Evolutionary conservation across 2,888 invertebrate species (phyloP), one percentile per base, ranked within the genome.

Genomic region (Metopia argyrocephala): DNA sequence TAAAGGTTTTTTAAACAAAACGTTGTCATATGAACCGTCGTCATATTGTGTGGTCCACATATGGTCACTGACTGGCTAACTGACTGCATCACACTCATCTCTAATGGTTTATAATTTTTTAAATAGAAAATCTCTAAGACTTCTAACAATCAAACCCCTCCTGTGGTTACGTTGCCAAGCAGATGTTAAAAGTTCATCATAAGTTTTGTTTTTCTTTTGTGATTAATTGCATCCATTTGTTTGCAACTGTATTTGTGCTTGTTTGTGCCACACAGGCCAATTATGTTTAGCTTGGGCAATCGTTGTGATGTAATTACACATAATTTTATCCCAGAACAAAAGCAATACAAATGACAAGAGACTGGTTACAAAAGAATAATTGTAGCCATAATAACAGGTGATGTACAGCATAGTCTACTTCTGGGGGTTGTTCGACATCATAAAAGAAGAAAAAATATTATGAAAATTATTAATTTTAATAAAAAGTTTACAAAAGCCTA

Each of bases 171-270:
- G 48, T 28, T 73, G 38, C 23, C 23, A 46, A 66, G 56, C 71
- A 73, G 71, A 68, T 78, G 71, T 61, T 23, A 56, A 59, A 59
- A 66, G 61, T 73, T 68, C 71, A 73, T 78, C 66, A 73, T 28
- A 62, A 78, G 71, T 66, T 78, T 64, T 59, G 57, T 59, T 59
- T 62, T 56, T 25, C 28, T 64, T 66, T 54, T 61, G 20, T 78
- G 78, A 78, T 68, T 66, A 78, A 78, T 78, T 78, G 31, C 56
- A 61, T 23, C 54, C 54, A 73, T 78, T 78, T 73, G 78, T 78
- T 54, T 78, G 78, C n/a, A n/a, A n/a, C n/a, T n/a, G n/a, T n/a
- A n/a, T n/a, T n/a, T n/a, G n/a, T n/a, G n/a, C n/a, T n/a, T n/a
- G n/a, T n/a, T n/a, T n/a, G n/a, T n/a, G 54, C 66, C 48, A 45